Conservation (phyloP, 2,113 vertebrate species). For the Phaethon lepturus region DNA sequence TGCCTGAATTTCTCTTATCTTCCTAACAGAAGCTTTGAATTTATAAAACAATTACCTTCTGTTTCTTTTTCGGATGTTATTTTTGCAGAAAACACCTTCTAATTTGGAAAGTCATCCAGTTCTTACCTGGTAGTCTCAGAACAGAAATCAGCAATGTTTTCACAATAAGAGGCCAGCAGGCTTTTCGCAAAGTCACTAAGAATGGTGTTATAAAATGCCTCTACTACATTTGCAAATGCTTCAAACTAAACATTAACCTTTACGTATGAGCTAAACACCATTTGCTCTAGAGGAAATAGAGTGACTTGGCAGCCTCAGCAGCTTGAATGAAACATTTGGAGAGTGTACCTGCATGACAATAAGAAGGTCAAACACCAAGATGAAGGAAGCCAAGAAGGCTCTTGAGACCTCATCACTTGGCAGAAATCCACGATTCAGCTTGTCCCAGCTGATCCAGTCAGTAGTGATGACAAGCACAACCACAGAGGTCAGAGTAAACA, state of each 20-base stretch:
- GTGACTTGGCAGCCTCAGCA: not conserved
- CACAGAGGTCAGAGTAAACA: constrained; percentile 92
- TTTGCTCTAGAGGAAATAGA: not conserved
- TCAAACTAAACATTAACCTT: not conserved
- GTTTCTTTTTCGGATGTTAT: not conserved
- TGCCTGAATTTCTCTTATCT: not conserved
- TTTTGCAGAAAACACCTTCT: not conserved
- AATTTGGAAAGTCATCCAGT: not conserved
- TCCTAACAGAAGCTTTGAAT: not conserved
- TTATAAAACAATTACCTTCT: not conserved
- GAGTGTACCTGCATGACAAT: constrained; percentile 96
- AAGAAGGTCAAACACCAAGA: constrained; percentile 98
- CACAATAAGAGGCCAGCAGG: not conserved
- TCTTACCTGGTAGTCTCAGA: not conserved
- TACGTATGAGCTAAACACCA: not conserved
- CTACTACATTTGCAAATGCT: not conserved
- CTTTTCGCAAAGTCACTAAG: constrained; percentile 17
- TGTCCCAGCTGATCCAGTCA: constrained; percentile 99
- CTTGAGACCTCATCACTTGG: constrained; percentile 97
- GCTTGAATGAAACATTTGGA: constrained; percentile 49
- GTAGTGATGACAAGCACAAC: constrained; percentile 96
- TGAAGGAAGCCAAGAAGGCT: constrained; percentile 97
- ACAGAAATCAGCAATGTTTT: not conserved
- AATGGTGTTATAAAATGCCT: not conserved
- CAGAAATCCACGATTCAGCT: constrained; percentile 94